Evolutionary conservation across 2,113 vertebrate genomes (phyloP), one percentile per base, ranked within the genome.

Genomic region (Muscicapa adusta): DNA sequence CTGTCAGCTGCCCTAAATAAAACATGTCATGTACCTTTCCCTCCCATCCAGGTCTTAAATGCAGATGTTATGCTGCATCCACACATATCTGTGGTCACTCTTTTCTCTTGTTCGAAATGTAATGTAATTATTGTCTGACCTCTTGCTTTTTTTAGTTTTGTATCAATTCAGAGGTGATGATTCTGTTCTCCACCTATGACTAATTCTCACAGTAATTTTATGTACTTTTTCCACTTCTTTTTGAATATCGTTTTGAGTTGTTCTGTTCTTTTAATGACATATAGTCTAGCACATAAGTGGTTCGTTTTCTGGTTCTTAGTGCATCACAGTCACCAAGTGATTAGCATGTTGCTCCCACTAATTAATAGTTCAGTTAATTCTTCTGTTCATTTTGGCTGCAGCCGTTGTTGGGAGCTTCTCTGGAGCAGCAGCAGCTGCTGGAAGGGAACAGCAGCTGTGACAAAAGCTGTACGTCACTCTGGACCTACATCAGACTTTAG

Each of bases 301-400:
- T 57, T 85, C 13, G 5, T 58, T 79, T 65, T 62, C 51, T 86
- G 31, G 4, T 82, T 88, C 58, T 48, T 34, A 26, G 26, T 28
- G 45, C 53, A 38, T 86, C 29, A 11, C 61, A 51, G 68, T 51
- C 36, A 67, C 61, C n/a, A 8, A 63, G 76, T 63, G 68, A 88
- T 67, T 75, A 87, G 61, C 43, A 9, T 47, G 36, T 74, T 71
- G 62, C 77, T 91, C 74, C 57, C 57, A 51, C 45, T 92, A 67
- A 93, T 94, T 66, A 86, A 53, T 83, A 80, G 75, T 81, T 93
- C 56, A 43, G 2, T 95, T 90, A 70, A 51, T 91, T 85, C 42
- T 87, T 89, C 65, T 71, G 65, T 89, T 95, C 26, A 9, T 14
- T 93, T 94, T 75, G 65, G 43, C 72, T 79, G 66, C 72, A 82